Conservation (phyloP, 2,888 invertebrate genomes). For the Apamea anceps region DNA sequence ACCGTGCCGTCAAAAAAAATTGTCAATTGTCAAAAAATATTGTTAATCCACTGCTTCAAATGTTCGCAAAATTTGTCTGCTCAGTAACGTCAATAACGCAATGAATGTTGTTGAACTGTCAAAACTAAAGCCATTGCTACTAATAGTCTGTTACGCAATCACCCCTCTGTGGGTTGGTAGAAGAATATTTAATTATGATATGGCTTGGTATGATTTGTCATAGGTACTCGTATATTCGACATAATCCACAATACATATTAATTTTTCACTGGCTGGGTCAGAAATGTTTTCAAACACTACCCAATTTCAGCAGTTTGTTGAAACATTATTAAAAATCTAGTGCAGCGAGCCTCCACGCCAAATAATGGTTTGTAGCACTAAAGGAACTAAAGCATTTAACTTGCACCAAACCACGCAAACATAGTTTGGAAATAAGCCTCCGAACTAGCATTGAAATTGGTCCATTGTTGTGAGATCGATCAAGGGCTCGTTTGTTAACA, state of each 20-base stretch:
- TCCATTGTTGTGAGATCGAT: conserved; percentile 85
- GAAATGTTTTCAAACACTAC: conserved; percentile 3
- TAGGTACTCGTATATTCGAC: neutral
- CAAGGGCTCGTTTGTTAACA: conserved; percentile 86
- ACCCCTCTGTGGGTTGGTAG: no score
- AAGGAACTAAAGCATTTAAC: conserved; percentile 32
- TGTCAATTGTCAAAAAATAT: no score
- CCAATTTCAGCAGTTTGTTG: conserved; percentile 8
- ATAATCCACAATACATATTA: neutral
- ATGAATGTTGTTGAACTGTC: no score
- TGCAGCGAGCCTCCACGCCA: neutral
- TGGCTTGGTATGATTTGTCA: neutral
- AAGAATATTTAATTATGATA: neutral
- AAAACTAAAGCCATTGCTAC: no score
- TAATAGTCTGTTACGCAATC: no score
- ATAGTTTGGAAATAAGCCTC: conserved; percentile 73
- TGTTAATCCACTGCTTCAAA: no score
- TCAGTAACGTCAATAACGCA: no score
- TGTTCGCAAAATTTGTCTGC: no score
- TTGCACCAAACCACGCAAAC: conserved; percentile 65
- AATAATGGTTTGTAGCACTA: conserved; percentile 14
- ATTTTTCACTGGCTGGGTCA: neutral
- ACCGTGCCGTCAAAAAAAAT: no score
- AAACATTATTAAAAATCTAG: conserved; percentile 19
- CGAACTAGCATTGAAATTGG: conserved; percentile 84